Conservation (phyloP, 2,797 vertebrate genomes). For the Pipistrellus nathusii region DNA sequence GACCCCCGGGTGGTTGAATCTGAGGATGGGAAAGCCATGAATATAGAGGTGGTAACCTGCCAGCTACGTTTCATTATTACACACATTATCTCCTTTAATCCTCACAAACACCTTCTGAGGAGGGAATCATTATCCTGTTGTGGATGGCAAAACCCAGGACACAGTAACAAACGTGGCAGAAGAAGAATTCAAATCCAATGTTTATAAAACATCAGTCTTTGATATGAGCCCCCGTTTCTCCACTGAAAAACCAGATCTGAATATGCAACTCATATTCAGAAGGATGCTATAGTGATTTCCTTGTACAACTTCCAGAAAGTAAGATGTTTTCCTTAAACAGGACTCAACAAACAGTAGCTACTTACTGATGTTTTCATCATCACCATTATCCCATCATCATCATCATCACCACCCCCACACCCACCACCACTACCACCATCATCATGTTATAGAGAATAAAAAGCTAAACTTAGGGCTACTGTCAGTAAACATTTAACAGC, state of each 20-base stretch:
- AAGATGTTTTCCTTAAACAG: not conserved
- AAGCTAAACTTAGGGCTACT: too few relatives aligned
- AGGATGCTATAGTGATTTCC: not conserved
- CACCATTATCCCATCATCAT: not conserved
- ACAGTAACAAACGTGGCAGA: not conserved
- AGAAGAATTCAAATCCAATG: not conserved
- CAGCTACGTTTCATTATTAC: fast-evolving
- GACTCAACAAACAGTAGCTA: not conserved
- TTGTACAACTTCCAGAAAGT: not conserved
- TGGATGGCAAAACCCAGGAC: not conserved
- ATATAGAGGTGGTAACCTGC: fast-evolving
- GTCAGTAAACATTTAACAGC: not conserved
- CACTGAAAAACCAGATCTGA: not conserved
- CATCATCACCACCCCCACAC: not conserved
- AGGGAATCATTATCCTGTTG: not conserved
- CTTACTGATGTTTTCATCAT: not conserved
- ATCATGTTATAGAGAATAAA: not conserved
- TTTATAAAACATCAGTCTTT: not conserved
- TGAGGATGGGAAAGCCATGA: not conserved
- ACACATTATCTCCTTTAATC: fast-evolving
- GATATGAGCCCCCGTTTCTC: not conserved
- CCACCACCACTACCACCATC: not conserved
- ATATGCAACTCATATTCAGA: not conserved
- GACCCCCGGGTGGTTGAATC: not conserved
- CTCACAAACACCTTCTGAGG: not conserved